Base-by-base conservation (phyloP, 2,797 vertebrate species). In the Cyclopterus lumpus region DNA sequence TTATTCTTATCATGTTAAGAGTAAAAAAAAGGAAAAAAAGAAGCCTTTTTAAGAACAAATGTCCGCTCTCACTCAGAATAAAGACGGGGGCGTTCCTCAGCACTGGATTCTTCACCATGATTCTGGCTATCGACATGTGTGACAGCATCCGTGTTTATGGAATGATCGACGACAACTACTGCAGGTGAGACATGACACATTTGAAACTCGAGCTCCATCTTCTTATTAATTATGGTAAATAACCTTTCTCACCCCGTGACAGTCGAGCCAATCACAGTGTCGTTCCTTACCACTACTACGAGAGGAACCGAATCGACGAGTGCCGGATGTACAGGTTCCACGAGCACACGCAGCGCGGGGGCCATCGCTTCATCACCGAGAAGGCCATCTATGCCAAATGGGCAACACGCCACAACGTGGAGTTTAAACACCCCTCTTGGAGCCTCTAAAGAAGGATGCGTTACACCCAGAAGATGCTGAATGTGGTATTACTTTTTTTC, bases 81-180 rank as follows among this genome's bases (percentile, higher is more conserved):
- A 96, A 97, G 82, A 98, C 97, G 0, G 97, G 98, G n/a, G 96
- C 98, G 0, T 99, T 95, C 85, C 96, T 99, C 83, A 99, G 97
- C 85, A 99, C 98, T 0, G 98, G 98, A 53, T 99, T 98, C 95
- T 99, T 99, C 93, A 96, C 97, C 2, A 97, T 99, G 96, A 96
- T 98, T 77, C 91, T 99, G 57, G 96, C 96, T 4, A 93, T 97
- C 89, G 97, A 99, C n/a, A 86, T 98, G 71, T 99, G 98, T 0
- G 96, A 98, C 85, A 94, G 91, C 78, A 95, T 97, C 72, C 81
- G 57, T 0, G 96, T 99, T 78, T 99, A 97, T 0, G 98, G 98
- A 30, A 99, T 99, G 98, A 96, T 97, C 55, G 95, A 95, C 55
- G 94, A 97, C 22, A 95, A 87, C 65, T 96, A 98, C 86, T 99